phyloP scores from a whole-genome alignment of 2,113 vertebrate species.

The Diadophis punctatus region DNA sequence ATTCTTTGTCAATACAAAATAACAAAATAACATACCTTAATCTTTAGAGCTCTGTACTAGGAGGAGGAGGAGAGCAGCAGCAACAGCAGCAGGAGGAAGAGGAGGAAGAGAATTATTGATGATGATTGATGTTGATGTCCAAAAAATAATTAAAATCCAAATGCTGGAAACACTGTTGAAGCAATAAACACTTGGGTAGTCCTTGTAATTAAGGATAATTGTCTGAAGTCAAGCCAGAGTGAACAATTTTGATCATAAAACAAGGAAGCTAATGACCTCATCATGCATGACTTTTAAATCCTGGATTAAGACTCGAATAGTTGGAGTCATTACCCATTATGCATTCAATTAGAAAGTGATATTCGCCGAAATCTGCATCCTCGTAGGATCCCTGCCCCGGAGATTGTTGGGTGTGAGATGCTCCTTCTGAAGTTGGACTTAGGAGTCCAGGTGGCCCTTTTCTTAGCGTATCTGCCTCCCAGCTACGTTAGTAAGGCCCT shows the following conservation, averaged over 20 bases:
- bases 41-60: constrained; percentile 54
- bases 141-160: background rate
- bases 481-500: no score
- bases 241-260: background rate
- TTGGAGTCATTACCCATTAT: background rate
- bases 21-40: constrained; percentile 47
- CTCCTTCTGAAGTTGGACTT: no score
- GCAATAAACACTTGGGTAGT: background rate
- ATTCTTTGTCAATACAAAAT: background rate
- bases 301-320: background rate
- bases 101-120: background rate
- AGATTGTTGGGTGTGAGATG: no score
- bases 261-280: background rate
- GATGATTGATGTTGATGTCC: background rate
- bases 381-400: no score
- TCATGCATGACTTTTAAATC: background rate
- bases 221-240: background rate
- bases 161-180: background rate
- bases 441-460: no score
- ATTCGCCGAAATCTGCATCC: no score
- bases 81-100: background rate
- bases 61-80: background rate
- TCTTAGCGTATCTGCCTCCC: no score
- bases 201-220: background rate
- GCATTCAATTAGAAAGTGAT: background rate